Evolutionary conservation across 1,140 invertebrate species (phyloP), one percentile per base, ranked within the genome.

Genomic region (Drosophila sp.): DNA sequence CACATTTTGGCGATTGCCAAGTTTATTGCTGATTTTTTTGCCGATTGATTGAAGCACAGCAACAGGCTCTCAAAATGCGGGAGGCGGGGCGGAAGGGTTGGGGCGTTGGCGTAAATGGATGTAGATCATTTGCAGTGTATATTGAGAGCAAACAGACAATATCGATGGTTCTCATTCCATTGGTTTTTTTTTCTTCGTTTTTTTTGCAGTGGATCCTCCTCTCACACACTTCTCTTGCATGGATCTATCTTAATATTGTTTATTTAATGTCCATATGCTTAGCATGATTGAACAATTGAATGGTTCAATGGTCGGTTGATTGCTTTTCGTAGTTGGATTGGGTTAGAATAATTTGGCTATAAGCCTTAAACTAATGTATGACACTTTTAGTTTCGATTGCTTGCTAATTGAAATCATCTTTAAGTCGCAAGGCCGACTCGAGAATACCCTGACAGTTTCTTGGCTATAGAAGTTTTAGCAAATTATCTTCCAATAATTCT

Each of bases 41-140:
- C 58, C 82, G 79, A 87, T 86, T 86, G 82, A 86, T 86, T 82
- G 56, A 50, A 27, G 23, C 7, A 50, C 44, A 50, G 44, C 44
- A 47, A 47, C 41, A 44, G 41, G 41, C 41, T 44, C 41, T 17
- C 17, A 17, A 17, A 17, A 17, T 0, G 17, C 10, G 10, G 8
- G 44, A 5, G 6, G 7, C 1, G 8, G 44, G 1, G 5, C 6
- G n/a, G 41, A 17, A 23, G 0, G 6, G 44, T 6, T 25, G 3
- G 23, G 23, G 44, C 2, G 27, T 8, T 50, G 44, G 44, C 44
- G 44, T 50, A 25, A 50, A 50, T 50, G 44, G 44, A 50, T 27
- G 44, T 50, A 27, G 44, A 50, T 50, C 44, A 50, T 50, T 50
- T 50, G 44, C 44, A 47, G 5, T 25, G 44, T 50, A 8, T 23